Conservation (phyloP, 2,888 invertebrate genomes). For the Aplocera efformata region DNA sequence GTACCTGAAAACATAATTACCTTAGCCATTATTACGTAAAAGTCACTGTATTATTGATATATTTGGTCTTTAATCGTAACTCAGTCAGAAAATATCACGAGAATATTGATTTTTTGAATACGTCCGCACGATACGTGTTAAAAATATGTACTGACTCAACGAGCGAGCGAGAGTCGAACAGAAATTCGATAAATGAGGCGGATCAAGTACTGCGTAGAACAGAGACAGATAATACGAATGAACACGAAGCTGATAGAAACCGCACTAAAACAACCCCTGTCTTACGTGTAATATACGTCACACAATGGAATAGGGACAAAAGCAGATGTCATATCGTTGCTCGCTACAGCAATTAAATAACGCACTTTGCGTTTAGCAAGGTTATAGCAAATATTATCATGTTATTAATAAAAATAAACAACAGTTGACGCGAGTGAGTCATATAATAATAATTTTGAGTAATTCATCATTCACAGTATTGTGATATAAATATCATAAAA, state of each 20-base stretch:
- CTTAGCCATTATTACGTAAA: constrained; percentile 60
- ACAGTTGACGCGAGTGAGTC: no score
- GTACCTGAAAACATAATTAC: constrained; percentile 42
- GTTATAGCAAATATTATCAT: neutral
- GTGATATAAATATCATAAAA: no score
- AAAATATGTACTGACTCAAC: constrained; percentile 65
- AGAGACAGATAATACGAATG: constrained; percentile 15
- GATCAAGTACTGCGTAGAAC: constrained; percentile 14
- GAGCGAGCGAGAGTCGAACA: constrained; percentile 25
- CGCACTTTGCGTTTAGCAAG: neutral
- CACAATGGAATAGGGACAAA: constrained; percentile 7
- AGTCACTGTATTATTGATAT: constrained; percentile 31
- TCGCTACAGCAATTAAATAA: neutral
- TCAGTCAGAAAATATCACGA: constrained; percentile 56
- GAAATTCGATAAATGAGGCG: constrained; percentile 63
- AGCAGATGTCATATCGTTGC: neutral
- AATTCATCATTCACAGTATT: no score
- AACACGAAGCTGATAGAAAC: constrained; percentile 8
- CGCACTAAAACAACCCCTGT: constrained; percentile 23
- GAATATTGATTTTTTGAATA: constrained; percentile 33
- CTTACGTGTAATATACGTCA: constrained; percentile 8
- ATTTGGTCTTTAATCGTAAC: constrained; percentile 45
- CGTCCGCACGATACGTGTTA: constrained; percentile 53
- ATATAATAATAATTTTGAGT: no score
- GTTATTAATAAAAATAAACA: no score